These are phyloP conservation scores for Drosophila multiciliata DNA, from an alignment of 2,888 invertebrate genomes.

Conservation along the genomic window DNA sequence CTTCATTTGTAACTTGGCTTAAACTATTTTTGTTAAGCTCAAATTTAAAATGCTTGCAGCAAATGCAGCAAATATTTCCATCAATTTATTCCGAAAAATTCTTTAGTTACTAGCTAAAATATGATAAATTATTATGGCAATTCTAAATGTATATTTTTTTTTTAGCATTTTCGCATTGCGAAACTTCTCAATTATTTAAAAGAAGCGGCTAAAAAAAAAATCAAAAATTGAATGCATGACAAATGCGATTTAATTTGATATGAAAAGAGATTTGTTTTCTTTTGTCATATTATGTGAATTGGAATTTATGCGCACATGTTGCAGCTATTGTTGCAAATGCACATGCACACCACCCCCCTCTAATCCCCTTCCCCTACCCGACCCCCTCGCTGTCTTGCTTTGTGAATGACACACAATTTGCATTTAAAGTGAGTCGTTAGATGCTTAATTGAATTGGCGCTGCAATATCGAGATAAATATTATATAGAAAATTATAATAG, in stretches of 20 bases:
- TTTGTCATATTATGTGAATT: slow-evolving; percentile 24
- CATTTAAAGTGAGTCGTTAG: slow-evolving; percentile 80
- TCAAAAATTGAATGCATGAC: slow-evolving; percentile 24
- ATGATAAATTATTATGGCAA: background rate
- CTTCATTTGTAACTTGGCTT: too few species aligned
- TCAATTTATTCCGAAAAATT: background rate
- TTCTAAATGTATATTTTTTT: background rate
- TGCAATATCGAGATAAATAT: slow-evolving; percentile 60
- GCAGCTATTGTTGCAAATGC: slow-evolving; percentile 41
- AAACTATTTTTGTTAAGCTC: background rate
- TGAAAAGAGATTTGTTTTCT: slow-evolving; percentile 38
- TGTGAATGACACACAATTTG: slow-evolving; percentile 69
- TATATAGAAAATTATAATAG: slow-evolving; percentile 16
- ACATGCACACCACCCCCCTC: slow-evolving; percentile 16
- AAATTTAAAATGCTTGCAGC: background rate
- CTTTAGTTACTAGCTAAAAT: background rate
- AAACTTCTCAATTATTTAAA: slow-evolving; percentile 55
- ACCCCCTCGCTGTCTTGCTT: background rate
- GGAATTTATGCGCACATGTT: slow-evolving; percentile 30
- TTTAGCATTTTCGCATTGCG: slow-evolving; percentile 2
- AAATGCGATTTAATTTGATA: slow-evolving; percentile 37
- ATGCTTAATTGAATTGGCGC: slow-evolving; percentile 66
- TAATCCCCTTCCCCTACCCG: too few species aligned
- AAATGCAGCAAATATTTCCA: too few species aligned
- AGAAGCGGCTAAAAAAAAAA: slow-evolving; percentile 16